Base-by-base conservation (phyloP, 2,888 invertebrate genomes). In the Empis livida region DNA sequence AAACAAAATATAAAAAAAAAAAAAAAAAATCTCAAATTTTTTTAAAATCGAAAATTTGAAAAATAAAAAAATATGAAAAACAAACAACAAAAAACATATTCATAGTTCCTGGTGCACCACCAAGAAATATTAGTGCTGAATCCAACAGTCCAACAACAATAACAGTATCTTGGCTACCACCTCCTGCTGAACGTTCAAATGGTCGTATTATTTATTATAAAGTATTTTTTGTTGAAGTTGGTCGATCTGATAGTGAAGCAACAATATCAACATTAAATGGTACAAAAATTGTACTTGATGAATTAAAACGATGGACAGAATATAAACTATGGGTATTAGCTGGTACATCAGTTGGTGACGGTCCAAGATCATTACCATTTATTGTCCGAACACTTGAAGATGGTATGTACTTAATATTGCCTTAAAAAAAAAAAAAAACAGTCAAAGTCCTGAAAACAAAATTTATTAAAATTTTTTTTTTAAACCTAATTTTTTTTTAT, bases 281-380 rank as follows among this genome's bases (percentile, higher is more conserved):
- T 65, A 87, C 88, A 51, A 76, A 77, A 63, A 84, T 88, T 72
- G 74, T 84, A 54, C 76, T 95, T 72, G 88, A 90, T 67, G 90
- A 91, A 71, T 80, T 96, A 63, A 84, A 86, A 68, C 84, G 88
- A 54, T 96, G 92, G 92, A 94, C 94, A 51, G 85, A 90, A 71
- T 97, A 97, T 78, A 84, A 91, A 70, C 84, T 97, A 63, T 93
- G 93, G 92, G 89, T 96, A 63, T 77, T 92, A 59, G 96, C 96
- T 55, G 93, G 93, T 64, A 97, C 96, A 60, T 84, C 84, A 62
- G 91, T 95, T 58, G 97, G 97, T 64, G 93, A 94, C 72, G 96
- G 97, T 54, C 96, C 89, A 54, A 80, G 84, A 62, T 93, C 93
- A 59, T 85, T 84, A 72, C 91, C 92, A 54, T 84, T 94, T 76